Evolutionary conservation across 2,113 vertebrate genomes (phyloP), one percentile per base, ranked within the genome.

Genomic region (Calyptomena viridis): DNA sequence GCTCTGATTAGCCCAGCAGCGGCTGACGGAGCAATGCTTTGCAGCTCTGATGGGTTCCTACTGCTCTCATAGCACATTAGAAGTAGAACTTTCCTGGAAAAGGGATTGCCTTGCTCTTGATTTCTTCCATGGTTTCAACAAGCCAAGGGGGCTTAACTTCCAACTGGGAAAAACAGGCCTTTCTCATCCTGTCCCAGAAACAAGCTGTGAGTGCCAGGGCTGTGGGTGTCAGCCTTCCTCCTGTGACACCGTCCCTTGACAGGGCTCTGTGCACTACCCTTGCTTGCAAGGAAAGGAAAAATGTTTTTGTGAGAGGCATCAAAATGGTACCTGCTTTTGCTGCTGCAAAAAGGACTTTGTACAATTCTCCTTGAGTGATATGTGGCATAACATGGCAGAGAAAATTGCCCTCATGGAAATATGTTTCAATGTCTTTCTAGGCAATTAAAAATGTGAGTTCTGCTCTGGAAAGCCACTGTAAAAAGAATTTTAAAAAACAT

Each of bases 81-180:
- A 91, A 94, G 66, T 79, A 91, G 87, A 91, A 58, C 60, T 92
- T 87, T 95, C 62, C 60, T 90, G 87, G 94, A 93, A 95, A 92
- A 95, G 88, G 90, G 75, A 67, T 89, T 95, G 76, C 55, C 67
- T 87, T 90, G 69, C 64, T 92, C 78, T 88, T 84, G 68, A 89
- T 21, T 7, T 71, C 53, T 91, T 85, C 55, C 3, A 2, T 25
- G 68, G 47, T 69, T 94, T 93, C 15, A 6, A 49, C 31, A 78
- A 68, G 37, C 46, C 3, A 7, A 78, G 50, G 62, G 23, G 25
- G 53, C 74, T 82, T 79, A 13, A 47, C 87, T 96, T 89, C 74
- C 0, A 0, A 7, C 0, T 76, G 49, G n/a, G 71, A 40, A 73
- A 80, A 89, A 42, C 2, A 7, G 16, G 3, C 40, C 12, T 87